Percentiles rank a stretch among this genome's conserved stretches.
These are phyloP conservation scores for Clitarchus hookeri DNA, from an alignment of 2,888 invertebrate species.

Conservation along the genomic window DNA sequence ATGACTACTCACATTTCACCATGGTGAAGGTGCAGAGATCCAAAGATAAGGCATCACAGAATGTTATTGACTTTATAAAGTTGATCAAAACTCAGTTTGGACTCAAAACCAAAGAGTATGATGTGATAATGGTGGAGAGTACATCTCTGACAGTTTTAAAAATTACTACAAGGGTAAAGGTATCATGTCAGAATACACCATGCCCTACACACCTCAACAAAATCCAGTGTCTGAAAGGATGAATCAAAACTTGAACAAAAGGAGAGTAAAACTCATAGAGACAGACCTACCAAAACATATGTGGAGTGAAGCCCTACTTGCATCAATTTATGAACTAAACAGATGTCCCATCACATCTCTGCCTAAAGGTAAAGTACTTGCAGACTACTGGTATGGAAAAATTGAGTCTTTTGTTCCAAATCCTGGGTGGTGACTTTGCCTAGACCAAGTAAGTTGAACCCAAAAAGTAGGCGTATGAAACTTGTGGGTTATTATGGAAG, in stretches of 20 bases:
- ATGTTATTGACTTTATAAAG: background rate
- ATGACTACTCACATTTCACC: background rate
- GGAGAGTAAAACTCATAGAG: background rate
- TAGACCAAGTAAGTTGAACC: background rate
- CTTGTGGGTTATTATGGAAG: slow-evolving; percentile 17
- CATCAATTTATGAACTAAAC: slow-evolving; percentile 22
- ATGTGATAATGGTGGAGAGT: no score
- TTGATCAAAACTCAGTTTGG: background rate
- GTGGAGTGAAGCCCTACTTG: background rate
- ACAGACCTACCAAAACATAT: background rate
- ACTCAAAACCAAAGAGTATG: background rate
- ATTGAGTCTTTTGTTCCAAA: slow-evolving; percentile 1
- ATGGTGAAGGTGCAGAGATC: background rate
- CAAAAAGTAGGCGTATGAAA: background rate
- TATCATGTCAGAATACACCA: no score
- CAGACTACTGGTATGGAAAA: slow-evolving; percentile 18
- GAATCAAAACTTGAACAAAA: background rate
- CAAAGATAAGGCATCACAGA: background rate
- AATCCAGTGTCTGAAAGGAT: background rate
- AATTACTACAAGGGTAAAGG: no score
- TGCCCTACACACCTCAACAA: background rate
- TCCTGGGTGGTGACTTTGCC: background rate
- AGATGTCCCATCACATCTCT: background rate
- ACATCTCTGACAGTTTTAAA: no score
- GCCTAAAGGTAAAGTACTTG: background rate